A percentile compares a stretch with the other conserved stretches of the same genome.
Evolutionary conservation across 2,113 vertebrate species (phyloP).

Genomic region (Sakesphorus luctuosus): DNA sequence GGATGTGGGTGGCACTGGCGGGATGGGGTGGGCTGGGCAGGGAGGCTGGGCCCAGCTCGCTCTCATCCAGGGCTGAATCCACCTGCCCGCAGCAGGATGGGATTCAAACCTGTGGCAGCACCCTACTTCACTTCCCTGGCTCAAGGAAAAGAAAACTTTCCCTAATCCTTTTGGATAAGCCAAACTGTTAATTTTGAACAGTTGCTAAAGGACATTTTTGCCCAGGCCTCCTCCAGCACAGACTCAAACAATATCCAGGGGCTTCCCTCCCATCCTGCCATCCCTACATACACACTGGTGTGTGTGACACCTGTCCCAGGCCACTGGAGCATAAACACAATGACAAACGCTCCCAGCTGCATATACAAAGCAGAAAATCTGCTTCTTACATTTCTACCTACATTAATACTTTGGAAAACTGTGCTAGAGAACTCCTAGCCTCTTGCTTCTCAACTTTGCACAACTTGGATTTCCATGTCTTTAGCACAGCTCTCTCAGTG

Average conservation of each 20-base stretch:
- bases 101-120: fast-evolving
- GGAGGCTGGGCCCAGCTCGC: not conserved
- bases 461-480: not conserved
- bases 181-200: not conserved
- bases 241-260: no score
- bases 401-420: not conserved
- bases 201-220: not conserved
- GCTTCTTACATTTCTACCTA: not conserved
- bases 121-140: not conserved
- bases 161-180: not conserved
- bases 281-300: fast-evolving
- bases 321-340: not conserved
- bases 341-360: fast-evolving
- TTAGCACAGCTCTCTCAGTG: fast-evolving
- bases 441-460: not conserved
- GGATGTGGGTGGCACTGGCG: no score
- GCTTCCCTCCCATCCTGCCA: not conserved
- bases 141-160: not conserved
- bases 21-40: no score
- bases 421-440: not conserved
- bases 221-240: not conserved
- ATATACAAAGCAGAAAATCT: not conserved
- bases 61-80: no score
- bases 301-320: not conserved
- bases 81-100: fast-evolving